Evolutionary conservation across 2,113 vertebrate species (phyloP), one percentile per base, ranked within the genome.

Genomic region (Pan paniscus): DNA sequence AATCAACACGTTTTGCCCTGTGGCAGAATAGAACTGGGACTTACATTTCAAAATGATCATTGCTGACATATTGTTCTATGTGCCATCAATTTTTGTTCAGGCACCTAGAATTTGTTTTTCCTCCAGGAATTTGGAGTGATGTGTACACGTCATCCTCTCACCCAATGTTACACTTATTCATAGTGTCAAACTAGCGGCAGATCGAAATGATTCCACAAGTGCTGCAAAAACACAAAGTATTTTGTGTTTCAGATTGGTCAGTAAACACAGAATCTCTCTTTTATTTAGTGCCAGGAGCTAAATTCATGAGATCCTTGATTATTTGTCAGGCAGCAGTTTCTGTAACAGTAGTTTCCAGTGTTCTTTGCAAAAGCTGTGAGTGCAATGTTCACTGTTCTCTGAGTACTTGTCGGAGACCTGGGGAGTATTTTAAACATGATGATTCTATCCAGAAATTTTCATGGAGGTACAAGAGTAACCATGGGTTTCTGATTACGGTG

Each of bases 41-140:
- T 82, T 86, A 61, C 13, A 43, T 80, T 95, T 93, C 73, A 76
- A 79, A 92, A 57, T 43, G 96, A 64, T 50, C 89, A 84, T 87
- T 25, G 40, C 75, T 84, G 87, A 38, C 91, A 72, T 94, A 32
- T n/a, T 93, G 17, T 87, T 93, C 87, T 79, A 55, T 70, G 84
- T 57, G 52, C 18, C 8, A 5, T 80, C 95, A 83, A 75, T 92
- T 89, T 95, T 73, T 12, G 92, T 85, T 95, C 2, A 5, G 52
- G 55, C 93, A 70, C 27, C 86, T 93, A 52, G 20, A 61, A 27
- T 89, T 93, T 92, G 75, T 93, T 82, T 96, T 94, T 78, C 55
- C 73, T 96, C 13, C 2, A 79, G 25, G 38, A 94, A 92, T 23
- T 40, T 70, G n/a, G 61, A 32, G n/a, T 70, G 27, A 16, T 3